phyloP scores from a whole-genome alignment of 2,797 vertebrate species.

The Gobionotothen gibberifrons region DNA sequence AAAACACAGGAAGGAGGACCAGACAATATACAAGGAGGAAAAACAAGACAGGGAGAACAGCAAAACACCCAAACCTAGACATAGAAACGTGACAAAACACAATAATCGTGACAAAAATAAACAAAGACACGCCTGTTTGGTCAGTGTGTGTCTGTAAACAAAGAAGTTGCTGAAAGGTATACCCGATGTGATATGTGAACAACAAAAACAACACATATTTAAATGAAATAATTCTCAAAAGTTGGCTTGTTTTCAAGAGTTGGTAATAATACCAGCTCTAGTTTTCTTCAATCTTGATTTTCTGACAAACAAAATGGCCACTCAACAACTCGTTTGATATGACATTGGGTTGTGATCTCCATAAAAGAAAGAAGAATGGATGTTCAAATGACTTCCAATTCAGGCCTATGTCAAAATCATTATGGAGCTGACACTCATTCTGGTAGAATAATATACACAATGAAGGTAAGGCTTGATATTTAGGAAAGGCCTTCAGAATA shows the following conservation, averaged over 20 bases:
- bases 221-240: not conserved
- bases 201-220: not conserved
- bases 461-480: not conserved
- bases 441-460: not conserved
- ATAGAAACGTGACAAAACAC: too few species aligned
- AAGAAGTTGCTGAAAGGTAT: not conserved
- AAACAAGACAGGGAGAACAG: too few species aligned
- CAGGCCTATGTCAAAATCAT: not conserved
- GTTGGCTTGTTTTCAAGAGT: not conserved
- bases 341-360: not conserved
- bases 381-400: not conserved
- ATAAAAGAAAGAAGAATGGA: not conserved
- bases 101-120: too few species aligned
- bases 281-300: not conserved
- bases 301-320: not conserved
- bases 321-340: not conserved
- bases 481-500: not conserved
- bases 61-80: too few species aligned
- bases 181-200: not conserved
- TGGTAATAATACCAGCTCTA: not conserved
- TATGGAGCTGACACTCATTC: not conserved
- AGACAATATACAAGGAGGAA: too few species aligned
- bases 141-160: not conserved
- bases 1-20: too few species aligned
- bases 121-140: too few species aligned